These are phyloP conservation scores for Aramus guarauna DNA, from an alignment of 2,113 vertebrate genomes.

Conservation along the genomic window DNA sequence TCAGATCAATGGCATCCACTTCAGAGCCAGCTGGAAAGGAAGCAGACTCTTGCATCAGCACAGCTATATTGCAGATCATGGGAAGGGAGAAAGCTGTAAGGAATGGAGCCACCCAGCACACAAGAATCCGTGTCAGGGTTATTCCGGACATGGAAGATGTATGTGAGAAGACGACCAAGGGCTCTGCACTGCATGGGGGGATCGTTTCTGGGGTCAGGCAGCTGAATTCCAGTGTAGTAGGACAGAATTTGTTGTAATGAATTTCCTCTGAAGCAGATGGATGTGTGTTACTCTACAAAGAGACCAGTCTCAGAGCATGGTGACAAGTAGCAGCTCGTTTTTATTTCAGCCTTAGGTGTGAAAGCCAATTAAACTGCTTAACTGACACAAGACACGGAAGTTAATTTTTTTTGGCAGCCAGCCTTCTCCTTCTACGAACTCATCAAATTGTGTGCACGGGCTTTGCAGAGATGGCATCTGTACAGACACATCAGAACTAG, in stretches of 20 bases:
- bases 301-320: background rate
- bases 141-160: background rate
- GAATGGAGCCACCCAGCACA: background rate
- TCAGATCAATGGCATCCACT: background rate
- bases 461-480: background rate
- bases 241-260: background rate
- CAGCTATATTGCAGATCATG: background rate
- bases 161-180: background rate
- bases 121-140: background rate
- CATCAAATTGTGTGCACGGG: background rate
- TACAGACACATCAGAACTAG: background rate
- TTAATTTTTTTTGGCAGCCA: slow-evolving; percentile 24
- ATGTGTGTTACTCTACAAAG: background rate
- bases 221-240: background rate
- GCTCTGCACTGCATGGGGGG: background rate
- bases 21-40: background rate
- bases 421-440: background rate
- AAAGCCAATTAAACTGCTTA: slow-evolving; percentile 36
- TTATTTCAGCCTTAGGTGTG: background rate
- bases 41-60: background rate
- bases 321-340: slow-evolving; percentile 23
- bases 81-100: background rate
- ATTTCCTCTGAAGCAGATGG: background rate
- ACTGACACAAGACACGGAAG: background rate
- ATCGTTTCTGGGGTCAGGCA: background rate